Base-by-base conservation (phyloP, 2,113 vertebrate genomes). In the Odontophorus gujanensis region DNA sequence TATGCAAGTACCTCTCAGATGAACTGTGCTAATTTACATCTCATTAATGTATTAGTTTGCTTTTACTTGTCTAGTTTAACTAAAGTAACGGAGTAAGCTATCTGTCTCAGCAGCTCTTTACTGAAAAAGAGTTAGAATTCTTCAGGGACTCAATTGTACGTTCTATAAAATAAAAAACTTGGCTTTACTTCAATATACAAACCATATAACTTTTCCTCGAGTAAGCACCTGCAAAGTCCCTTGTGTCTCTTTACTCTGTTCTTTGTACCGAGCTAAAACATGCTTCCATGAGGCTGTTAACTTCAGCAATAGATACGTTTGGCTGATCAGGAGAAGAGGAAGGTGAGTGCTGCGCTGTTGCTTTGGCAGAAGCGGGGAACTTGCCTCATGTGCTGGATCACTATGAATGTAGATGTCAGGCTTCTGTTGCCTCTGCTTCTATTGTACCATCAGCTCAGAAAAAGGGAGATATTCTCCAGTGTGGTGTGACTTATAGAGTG, bases 191-290 rank as follows among this genome's bases (percentile, higher is more conserved):
- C 22, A 50, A 18, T 5, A 10, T 69, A 34, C 22, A 11, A 48
- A 19, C 36, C 67, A 83, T 59, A 48, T 21, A 2, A 7, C 69
- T 81, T 75, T 42, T 42, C 32, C 7, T 53, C 84, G 42, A 53
- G 42, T 6, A 5, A 13, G 26, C 15, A 19, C 7, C 32, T 75
- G 24, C 11, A 53, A 30, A 50, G 42, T 28, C 45, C 76, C 42
- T 19, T 0, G 0, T 32, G 8, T 30, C 18, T 4, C 28, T 71
- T 21, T 13, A 18, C 3, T 3, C 6, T 58, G 61, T 6, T 32
- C 14, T 26, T 80, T 43, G 30, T 8, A 73, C 71, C 40, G 19
- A 30, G 21, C 1, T 47, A 6, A 32, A 51, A 22, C 58, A 4
- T 65, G 18, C 25, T 78, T 72, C 80, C 17, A 3, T 8, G 34